Evolutionary conservation across 35 echinoderm and acorn worm species (phyloP).

Genomic region (Holothuria glaberrima): DNA sequence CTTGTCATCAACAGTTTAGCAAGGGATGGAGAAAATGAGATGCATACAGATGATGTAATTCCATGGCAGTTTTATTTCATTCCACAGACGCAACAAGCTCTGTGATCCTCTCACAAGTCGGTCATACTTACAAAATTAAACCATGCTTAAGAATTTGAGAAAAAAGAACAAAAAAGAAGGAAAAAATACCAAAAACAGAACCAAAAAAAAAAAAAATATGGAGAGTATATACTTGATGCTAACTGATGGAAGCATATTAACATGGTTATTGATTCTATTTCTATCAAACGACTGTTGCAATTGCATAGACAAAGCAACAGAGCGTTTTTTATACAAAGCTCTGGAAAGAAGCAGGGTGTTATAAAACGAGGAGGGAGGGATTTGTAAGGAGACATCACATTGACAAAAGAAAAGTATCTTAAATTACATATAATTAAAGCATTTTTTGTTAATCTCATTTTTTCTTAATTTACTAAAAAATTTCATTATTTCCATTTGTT

Average conservation of each 20-base stretch:
- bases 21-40: background rate
- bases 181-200: no score
- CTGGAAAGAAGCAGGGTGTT: constrained; percentile 25
- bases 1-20: no score
- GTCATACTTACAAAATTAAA: constrained; percentile 32
- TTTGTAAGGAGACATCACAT: no score
- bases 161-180: background rate
- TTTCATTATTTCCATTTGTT: no score
- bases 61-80: constrained; percentile 36
- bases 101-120: background rate
- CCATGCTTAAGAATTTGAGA: background rate
- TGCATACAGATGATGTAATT: background rate
- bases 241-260: background rate
- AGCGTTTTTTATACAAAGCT: background rate
- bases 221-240: no score
- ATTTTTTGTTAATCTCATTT: no score
- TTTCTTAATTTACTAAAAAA: no score
- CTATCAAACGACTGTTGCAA: constrained; percentile 21
- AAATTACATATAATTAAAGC: no score
- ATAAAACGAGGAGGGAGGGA: background rate
- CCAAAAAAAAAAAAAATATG: no score
- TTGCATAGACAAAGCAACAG: background rate
- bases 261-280: background rate
- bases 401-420: no score
- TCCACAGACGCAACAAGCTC: background rate